phyloP scores from a whole-genome alignment of 2,113 vertebrate genomes.

The Pogona vitticeps region DNA sequence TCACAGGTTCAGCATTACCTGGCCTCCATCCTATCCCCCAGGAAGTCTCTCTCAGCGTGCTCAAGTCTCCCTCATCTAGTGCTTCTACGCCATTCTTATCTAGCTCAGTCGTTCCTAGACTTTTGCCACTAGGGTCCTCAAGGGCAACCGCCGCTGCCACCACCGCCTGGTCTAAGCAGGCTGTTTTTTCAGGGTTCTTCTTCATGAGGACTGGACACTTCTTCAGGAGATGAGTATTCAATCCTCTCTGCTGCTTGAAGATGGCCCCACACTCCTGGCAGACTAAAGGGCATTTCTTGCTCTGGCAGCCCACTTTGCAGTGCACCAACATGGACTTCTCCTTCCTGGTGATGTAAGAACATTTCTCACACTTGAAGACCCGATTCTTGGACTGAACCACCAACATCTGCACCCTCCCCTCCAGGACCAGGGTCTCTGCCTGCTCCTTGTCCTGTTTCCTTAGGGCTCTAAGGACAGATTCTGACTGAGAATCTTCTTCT shows the following conservation, averaged over 20 bases:
- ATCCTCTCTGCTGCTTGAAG: conserved; percentile 90
- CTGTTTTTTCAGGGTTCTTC: conserved; percentile 59
- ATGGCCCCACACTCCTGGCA: conserved; percentile 83
- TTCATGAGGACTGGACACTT: conserved; percentile 81
- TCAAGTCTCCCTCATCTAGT: not conserved
- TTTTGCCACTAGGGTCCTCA: not conserved
- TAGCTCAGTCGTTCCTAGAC: not conserved
- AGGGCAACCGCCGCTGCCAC: no score
- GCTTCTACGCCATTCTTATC: not conserved
- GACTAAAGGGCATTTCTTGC: conserved; percentile 70
- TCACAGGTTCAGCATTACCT: not conserved
- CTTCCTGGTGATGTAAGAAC: conserved; percentile 83
- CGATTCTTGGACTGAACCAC: conserved; percentile 80
- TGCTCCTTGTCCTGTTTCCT: conserved; percentile 91
- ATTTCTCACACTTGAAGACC: conserved; percentile 82
- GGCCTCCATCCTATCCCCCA: conserved; percentile 30
- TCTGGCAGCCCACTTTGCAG: conserved; percentile 77
- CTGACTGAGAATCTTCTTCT: conserved; percentile 53
- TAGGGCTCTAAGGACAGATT: conserved; percentile 79
- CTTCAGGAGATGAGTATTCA: conserved; percentile 85
- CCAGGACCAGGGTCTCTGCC: conserved; percentile 86
- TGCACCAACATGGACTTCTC: conserved; percentile 82
- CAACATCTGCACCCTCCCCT: conserved; percentile 92
- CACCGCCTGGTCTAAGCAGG: conserved; percentile 23
- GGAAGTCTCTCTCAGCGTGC: not conserved